phyloP scores from a whole-genome alignment of 2,888 invertebrate genomes.

The Troilus luridus region DNA sequence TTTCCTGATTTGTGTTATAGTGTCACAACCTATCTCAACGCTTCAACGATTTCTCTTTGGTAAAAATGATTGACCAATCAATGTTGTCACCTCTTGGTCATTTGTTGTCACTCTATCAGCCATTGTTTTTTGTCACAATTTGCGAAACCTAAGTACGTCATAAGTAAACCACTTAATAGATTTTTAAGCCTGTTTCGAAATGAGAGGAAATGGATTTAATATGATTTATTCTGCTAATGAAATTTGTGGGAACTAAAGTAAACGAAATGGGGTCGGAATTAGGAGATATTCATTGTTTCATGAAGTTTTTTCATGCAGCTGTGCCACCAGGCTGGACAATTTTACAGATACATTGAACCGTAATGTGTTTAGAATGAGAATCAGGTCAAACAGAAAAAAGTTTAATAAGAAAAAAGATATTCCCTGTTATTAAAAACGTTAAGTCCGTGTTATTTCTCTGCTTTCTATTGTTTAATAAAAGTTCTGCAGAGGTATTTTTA shows the following conservation, averaged over 20 bases:
- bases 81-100: background rate
- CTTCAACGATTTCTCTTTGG: background rate
- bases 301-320: background rate
- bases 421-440: no score
- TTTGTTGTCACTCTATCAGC: background rate
- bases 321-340: background rate
- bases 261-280: background rate
- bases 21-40: no score
- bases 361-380: background rate
- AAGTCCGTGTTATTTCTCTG: no score
- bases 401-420: no score
- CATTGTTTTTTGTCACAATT: background rate
- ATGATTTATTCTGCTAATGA: background rate
- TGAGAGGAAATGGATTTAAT: background rate
- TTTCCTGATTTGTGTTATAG: no score
- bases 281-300: background rate
- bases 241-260: background rate
- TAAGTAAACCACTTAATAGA: background rate
- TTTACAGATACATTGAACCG: background rate
- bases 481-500: no score
- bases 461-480: no score
- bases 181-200: background rate
- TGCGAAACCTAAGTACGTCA: background rate
- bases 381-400: background rate
- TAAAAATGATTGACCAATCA: background rate